A percentile compares a stretch with the other conserved stretches of the same genome.
Conservation (phyloP, 2,888 invertebrate species). For the Eristalis intricaria region DNA sequence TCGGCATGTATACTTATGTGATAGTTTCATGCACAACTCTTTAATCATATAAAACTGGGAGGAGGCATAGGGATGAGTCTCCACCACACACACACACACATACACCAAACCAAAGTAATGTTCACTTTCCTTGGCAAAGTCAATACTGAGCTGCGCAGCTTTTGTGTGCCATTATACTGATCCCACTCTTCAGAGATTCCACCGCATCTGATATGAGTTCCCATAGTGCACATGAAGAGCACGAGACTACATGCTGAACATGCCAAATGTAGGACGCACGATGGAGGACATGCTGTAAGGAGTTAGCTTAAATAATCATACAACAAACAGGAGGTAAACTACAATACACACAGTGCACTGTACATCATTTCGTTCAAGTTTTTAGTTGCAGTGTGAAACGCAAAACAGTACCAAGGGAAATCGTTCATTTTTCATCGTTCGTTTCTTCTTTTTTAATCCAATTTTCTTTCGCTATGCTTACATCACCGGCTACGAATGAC, state of each 20-base stretch:
- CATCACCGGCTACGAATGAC: constrained; percentile 19
- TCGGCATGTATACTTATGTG: background rate
- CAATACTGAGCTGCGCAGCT: constrained; percentile 46
- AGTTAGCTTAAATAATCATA: constrained; percentile 54
- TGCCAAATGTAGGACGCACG: constrained; percentile 18
- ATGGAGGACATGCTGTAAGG: constrained; percentile 28
- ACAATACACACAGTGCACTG: background rate
- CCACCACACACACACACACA: background rate
- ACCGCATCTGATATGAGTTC: constrained; percentile 54
- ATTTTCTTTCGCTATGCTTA: constrained; percentile 48
- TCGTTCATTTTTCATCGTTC: constrained; percentile 41
- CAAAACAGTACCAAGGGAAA: constrained; percentile 11
- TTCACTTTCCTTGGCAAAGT: constrained; percentile 34
- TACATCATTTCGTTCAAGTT: constrained; percentile 17
- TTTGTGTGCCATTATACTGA: constrained; percentile 59
- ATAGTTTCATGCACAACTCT: constrained; percentile 24
- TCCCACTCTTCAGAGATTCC: constrained; percentile 65
- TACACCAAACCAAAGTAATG: constrained; percentile 11
- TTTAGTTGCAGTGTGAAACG: constrained; percentile 28
- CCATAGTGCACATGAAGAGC: constrained; percentile 6
- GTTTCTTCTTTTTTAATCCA: constrained; percentile 46
- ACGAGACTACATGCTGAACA: background rate
- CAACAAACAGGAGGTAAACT: constrained; percentile 42
- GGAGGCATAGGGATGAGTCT: constrained; percentile 24
- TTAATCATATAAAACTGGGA: constrained; percentile 29